These are phyloP conservation scores for Pheucticus melanocephalus DNA, from an alignment of 2,113 vertebrate species.

Conservation along the genomic window DNA sequence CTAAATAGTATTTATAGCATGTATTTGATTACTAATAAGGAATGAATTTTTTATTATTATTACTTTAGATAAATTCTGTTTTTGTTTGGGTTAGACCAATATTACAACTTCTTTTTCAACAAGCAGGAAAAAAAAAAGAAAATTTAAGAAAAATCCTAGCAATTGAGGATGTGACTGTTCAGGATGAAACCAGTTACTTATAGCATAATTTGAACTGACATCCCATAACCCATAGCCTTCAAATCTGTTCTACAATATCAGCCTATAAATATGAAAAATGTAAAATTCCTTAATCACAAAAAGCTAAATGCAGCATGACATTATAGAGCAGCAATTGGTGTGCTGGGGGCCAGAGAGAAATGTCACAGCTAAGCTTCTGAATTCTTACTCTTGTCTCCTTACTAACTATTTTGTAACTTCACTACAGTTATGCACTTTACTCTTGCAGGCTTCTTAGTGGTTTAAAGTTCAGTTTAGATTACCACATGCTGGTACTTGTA, in stretches of 20 bases:
- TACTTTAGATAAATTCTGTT: background rate
- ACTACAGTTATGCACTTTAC: background rate
- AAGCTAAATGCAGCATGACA: slow-evolving; percentile 16
- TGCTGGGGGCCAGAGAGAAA: slow-evolving; percentile 38
- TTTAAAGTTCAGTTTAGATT: slow-evolving; percentile 1
- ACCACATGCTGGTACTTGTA: background rate
- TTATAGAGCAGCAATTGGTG: slow-evolving; percentile 8
- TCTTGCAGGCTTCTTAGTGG: background rate
- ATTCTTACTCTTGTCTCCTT: background rate
- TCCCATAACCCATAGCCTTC: background rate
- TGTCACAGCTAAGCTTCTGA: slow-evolving; percentile 19
- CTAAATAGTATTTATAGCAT: background rate
- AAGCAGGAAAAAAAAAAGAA: background rate
- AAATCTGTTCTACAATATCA: background rate
- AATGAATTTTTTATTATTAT: background rate
- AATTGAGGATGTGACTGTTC: background rate
- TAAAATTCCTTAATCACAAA: slow-evolving; percentile 19
- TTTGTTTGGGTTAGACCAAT: background rate
- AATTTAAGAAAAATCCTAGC: background rate
- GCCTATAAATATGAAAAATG: slow-evolving; percentile 6
- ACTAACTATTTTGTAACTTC: slow-evolving; percentile 1
- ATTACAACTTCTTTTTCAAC: background rate
- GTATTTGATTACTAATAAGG: background rate
- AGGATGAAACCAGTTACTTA: background rate
- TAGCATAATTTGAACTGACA: background rate